These are phyloP conservation scores for Holacanthella duospinosa DNA, from an alignment of 2,888 invertebrate genomes.

Conservation along the genomic window DNA sequence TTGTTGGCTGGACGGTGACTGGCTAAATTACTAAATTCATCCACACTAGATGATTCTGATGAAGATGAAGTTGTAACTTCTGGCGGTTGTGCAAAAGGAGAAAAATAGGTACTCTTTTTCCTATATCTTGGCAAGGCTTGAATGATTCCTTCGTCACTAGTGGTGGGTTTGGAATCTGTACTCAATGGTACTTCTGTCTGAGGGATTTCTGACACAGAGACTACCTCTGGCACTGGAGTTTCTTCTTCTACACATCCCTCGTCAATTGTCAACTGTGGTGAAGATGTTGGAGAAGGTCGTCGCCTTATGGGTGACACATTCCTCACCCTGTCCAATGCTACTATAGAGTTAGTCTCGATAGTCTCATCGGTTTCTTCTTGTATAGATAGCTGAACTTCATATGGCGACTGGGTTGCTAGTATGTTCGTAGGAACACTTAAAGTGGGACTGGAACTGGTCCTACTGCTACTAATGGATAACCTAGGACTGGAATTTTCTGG, in stretches of 20 bases:
- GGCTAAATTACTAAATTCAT: conserved; percentile 17
- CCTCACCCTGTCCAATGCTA: too few species aligned
- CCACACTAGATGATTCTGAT: conserved; percentile 27
- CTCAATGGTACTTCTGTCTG: neutral
- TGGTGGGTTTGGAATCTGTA: neutral
- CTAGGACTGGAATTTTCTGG: conserved; percentile 13
- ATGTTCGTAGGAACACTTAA: neutral
- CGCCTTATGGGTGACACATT: too few species aligned
- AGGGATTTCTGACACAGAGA: neutral
- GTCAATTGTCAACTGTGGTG: neutral
- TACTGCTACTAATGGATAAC: neutral
- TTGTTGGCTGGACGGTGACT: neutral
- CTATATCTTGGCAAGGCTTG: neutral
- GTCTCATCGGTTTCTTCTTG: neutral
- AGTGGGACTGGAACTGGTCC: too few species aligned
- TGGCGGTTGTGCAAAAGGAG: neutral
- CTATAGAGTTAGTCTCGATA: neutral
- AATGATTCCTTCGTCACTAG: neutral
- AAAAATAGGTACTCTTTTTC: neutral
- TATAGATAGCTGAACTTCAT: neutral
- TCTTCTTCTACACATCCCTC: neutral
- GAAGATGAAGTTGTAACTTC: conserved; percentile 11
- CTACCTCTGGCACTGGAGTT: neutral
- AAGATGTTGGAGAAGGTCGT: neutral
- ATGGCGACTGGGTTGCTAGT: neutral